phyloP scores from a whole-genome alignment of 2,888 invertebrate species.

The Brenthis hecate region DNA sequence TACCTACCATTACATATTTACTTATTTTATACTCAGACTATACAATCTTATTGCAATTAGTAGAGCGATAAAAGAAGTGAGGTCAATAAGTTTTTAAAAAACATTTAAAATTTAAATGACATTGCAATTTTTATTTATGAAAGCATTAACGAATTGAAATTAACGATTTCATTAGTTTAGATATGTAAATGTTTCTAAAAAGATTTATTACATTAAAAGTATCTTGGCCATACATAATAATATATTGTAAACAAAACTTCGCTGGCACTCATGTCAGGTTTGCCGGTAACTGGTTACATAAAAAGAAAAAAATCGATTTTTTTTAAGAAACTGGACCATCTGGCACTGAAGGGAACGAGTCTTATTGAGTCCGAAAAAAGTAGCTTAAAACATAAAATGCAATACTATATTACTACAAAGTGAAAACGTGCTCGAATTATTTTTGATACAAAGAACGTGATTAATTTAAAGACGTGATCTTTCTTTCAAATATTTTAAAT shows the following conservation, averaged over 20 bases:
- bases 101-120: conserved; percentile 22
- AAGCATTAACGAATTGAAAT: not conserved
- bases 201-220: too few relatives aligned
- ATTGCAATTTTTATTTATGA: conserved; percentile 16
- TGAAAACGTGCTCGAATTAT: conserved; percentile 43
- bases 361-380: too few relatives aligned
- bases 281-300: too few relatives aligned
- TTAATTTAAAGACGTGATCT: conserved; percentile 46
- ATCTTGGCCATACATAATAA: too few relatives aligned
- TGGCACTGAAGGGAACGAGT: too few relatives aligned
- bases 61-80: conserved; percentile 31
- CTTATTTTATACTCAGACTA: conserved; percentile 27
- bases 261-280: too few relatives aligned
- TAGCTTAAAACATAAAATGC: not conserved
- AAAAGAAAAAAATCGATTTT: too few relatives aligned
- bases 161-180: not conserved
- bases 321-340: too few relatives aligned
- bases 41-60: conserved; percentile 32
- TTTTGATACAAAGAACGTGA: conserved; percentile 44
- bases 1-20: conserved; percentile 30
- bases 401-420: conserved; percentile 22
- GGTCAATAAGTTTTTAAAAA: conserved; percentile 28
- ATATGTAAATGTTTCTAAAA: not conserved
- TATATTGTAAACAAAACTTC: not conserved
- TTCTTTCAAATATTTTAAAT: conserved; percentile 43